Conservation (phyloP, 2,888 invertebrate genomes). For the Phaonia tiefii region DNA sequence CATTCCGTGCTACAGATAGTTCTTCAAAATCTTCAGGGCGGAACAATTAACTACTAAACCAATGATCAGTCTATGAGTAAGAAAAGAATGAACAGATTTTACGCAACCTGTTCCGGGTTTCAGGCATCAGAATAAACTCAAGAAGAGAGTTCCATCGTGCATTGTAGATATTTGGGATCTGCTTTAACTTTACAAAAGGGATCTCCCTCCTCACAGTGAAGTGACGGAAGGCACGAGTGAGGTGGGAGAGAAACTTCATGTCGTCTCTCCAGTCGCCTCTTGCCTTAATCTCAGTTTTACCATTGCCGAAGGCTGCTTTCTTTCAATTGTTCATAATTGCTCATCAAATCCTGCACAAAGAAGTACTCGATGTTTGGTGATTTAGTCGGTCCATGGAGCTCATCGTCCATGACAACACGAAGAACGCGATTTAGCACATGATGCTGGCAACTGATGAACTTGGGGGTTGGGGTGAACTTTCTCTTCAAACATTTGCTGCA, state of each 20-base stretch:
- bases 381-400: too few relatives aligned
- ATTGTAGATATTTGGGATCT: too few relatives aligned
- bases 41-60: too few relatives aligned
- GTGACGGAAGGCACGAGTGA: not conserved
- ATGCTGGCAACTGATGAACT: constrained; percentile 21
- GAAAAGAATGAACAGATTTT: too few relatives aligned
- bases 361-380: too few relatives aligned
- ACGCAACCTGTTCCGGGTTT: too few relatives aligned
- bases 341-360: constrained; percentile 12
- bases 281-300: constrained; percentile 4
- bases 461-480: not conserved
- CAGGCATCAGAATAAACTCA: too few relatives aligned
- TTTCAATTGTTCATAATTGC: not conserved
- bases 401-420: constrained; percentile 29
- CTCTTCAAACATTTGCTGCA: not conserved
- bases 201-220: too few relatives aligned
- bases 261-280: not conserved
- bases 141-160: not conserved
- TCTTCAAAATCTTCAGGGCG: too few relatives aligned
- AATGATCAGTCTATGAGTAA: too few relatives aligned
- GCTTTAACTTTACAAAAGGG: too few relatives aligned
- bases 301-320: not conserved
- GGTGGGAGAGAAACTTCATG: constrained; percentile 2
- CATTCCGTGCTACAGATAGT: constrained; percentile 10
- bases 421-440: constrained; percentile 22